These are phyloP conservation scores for Stenodera caucasica DNA, from an alignment of 2,888 invertebrate genomes.

Conservation along the genomic window DNA sequence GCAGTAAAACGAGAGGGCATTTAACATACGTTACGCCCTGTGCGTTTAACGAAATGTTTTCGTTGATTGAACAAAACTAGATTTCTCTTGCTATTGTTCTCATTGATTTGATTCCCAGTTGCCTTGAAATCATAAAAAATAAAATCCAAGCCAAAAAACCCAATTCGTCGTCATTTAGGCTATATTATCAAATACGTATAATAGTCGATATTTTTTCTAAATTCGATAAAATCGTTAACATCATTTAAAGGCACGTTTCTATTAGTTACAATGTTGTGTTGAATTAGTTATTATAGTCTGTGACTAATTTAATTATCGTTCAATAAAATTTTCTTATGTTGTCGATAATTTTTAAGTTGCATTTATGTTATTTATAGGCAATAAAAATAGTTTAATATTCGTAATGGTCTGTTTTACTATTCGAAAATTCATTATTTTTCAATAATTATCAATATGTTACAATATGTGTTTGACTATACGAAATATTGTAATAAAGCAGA, in stretches of 20 bases:
- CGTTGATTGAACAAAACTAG: conserved; percentile 45
- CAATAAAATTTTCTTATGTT: conserved; percentile 14
- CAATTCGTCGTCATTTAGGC: not conserved
- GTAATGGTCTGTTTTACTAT: no score
- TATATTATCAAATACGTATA: no score
- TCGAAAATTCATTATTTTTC: not conserved
- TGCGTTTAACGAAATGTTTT: conserved; percentile 43
- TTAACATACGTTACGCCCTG: conserved; percentile 45
- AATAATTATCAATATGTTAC: not conserved
- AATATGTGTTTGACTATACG: no score
- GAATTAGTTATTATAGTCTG: conserved; percentile 25
- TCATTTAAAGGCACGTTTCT: conserved; percentile 22
- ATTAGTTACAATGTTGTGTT: conserved; percentile 22
- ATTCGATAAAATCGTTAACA: conserved; percentile 21
- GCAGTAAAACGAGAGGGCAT: conserved; percentile 43
- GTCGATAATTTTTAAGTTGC: conserved; percentile 18
- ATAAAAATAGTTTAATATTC: conserved; percentile 18
- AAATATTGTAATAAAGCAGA: not conserved
- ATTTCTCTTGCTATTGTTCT: conserved; percentile 39
- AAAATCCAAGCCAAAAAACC: not conserved
- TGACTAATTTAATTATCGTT: conserved; percentile 26
- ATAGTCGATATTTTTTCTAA: not conserved
- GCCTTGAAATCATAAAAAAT: conserved; percentile 28
- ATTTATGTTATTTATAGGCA: conserved; percentile 23
- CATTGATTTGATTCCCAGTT: conserved; percentile 32